Base-by-base conservation (phyloP, 2,888 invertebrate species). In the Drosophila diplacantha region DNA sequence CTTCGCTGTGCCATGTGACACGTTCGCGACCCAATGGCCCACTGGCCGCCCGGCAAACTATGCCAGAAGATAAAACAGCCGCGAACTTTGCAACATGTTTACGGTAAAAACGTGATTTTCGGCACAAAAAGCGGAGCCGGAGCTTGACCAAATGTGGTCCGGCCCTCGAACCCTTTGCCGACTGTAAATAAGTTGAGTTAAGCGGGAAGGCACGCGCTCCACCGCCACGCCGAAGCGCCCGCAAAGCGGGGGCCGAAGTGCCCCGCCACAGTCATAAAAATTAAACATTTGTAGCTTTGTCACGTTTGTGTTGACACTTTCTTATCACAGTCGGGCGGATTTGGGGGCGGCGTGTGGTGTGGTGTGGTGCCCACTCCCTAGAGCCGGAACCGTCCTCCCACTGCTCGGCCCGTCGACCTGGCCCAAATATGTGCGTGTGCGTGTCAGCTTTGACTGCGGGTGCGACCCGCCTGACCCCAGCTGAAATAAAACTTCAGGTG, bases 241-340 rank as follows among this genome's bases (percentile, higher is more conserved):
- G 26, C 38, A 26, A 12, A 24, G 46, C 47, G 39, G 37, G 39
- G 38, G 37, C 24, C 38, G 31, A 38, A 29, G 41, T 52, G 54
- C 65, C 39, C 62, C 38, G 35, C 56, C 65, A 51, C 59, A 79
- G 81, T 66, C 78, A 81, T 81, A 81, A 84, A 80, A 81, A 81
- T 81, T 81, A 81, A 84, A 84, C 80, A 81, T 81, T 81, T 77
- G 80, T 83, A 81, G 83, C 81, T 81, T 82, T 84, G 81, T 81
- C 81, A 81, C 81, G 81, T 81, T 79, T 81, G 70, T 81, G 85
- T 81, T 81, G 81, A 81, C 81, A 81, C 81, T 81, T 84, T 85
- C 81, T 81, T 81, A 81, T 81, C 81, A 82, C 83, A 71, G 74
- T 51, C 71, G 46, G 60, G 60, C 59, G 16, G 22, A 26, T 34